Base-by-base conservation (phyloP, 2,888 invertebrate species). In the Lasioglossum marginatum region DNA sequence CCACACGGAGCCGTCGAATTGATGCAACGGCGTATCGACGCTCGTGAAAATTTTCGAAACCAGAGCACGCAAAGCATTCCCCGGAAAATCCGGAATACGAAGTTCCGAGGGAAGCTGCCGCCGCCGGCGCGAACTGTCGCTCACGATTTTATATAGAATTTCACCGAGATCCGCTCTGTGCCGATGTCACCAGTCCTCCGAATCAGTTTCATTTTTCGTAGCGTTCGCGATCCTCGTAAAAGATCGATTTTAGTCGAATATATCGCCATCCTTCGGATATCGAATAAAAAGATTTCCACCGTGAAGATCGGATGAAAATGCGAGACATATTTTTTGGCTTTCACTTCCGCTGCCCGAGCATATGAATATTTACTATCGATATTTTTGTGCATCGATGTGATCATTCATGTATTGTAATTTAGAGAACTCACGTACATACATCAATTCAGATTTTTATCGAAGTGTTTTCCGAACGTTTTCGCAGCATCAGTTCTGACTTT, bases 1-100 rank as follows among this genome's bases (percentile, higher is more conserved):
- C 52, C 37, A 27, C 14, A 16, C 27, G 31, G 34, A 10, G n/a
- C 31, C 37, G 43, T 57, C 52, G 66, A 80, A 80, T 80, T 68
- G 34, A 76, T 66, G 52, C 74, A 31, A 16, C 37, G 27, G 63
- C 66, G 43, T 27, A 19, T 70, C 70, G 70, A 31, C 71, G 43
- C n/a, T 45, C 10, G 27, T 16, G 43, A 27, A 71, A 45, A 71
- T 71, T 76, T 63, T 66, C 63, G 19, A 27, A 43, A 45, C 31
- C 31, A 19, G 23, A 68, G 31, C 19, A 63, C 31, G 63, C 31
- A 52, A n/a, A 6, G 63, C n/a, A 4, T 60, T 60, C 27, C 60
- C 27, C 12, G 27, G 63, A 31, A 63, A 63, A 63, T 63, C 31
- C 31, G 31, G 63, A 31, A 63, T 60, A 63, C 19, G 31, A 16